A percentile compares a stretch with the other conserved stretches of the same genome.
Conservation (phyloP, 2,888 invertebrate genomes). For the Agonopterix heracliana region DNA sequence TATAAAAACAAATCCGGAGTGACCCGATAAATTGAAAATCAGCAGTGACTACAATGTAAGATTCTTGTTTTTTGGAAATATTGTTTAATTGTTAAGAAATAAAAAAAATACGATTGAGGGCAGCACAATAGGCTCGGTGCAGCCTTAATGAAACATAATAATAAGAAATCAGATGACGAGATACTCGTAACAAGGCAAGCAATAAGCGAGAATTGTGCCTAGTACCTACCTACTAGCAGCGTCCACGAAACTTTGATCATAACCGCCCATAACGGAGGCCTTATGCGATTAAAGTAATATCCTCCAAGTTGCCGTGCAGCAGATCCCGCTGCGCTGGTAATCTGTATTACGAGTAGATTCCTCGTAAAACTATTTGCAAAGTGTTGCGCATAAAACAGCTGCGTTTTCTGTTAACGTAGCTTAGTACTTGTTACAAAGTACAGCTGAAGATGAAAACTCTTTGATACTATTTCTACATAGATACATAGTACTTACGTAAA, state of each 20-base stretch:
- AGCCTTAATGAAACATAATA: too few relatives aligned
- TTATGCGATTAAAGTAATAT: slow-evolving; percentile 59
- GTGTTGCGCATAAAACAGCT: slow-evolving; percentile 19
- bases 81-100: too few relatives aligned
- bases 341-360: slow-evolving; percentile 31
- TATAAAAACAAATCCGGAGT: too few relatives aligned
- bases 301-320: slow-evolving; percentile 26
- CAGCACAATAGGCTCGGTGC: too few relatives aligned
- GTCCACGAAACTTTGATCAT: slow-evolving; percentile 2
- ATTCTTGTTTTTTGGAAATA: too few relatives aligned
- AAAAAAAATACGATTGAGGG: too few relatives aligned
- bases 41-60: too few relatives aligned
- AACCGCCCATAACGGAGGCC: slow-evolving; percentile 46
- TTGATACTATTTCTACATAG: too few relatives aligned
- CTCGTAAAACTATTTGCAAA: slow-evolving; percentile 36
- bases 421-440: not conserved
- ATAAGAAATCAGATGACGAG: too few relatives aligned
- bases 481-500: too few relatives aligned
- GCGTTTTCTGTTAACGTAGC: slow-evolving; percentile 7
- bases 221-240: slow-evolving; percentile 8
- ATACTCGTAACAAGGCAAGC: slow-evolving; percentile 17
- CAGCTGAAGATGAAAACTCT: not conserved
- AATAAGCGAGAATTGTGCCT: slow-evolving; percentile 39
- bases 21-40: too few relatives aligned
- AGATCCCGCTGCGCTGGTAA: slow-evolving; percentile 27